Evolutionary conservation across 2,888 invertebrate species (phyloP).

Genomic region (Sycophila texana): DNA sequence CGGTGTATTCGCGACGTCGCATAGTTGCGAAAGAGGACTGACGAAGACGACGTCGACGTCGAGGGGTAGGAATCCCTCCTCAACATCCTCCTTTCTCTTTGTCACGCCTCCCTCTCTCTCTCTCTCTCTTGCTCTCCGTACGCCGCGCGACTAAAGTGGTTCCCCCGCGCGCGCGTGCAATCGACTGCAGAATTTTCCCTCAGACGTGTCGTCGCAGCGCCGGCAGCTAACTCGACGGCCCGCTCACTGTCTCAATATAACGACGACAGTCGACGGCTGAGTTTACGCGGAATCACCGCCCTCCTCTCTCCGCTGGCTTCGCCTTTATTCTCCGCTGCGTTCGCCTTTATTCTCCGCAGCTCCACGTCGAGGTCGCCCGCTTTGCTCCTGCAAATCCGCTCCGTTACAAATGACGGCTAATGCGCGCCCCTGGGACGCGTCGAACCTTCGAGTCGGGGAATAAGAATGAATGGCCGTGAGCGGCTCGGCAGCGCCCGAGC

Average conservation of each 20-base stretch:
- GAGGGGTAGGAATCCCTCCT: constrained; percentile 14
- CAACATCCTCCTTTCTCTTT: constrained; percentile 45
- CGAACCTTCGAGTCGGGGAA: too few species aligned
- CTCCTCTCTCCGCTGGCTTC: too few species aligned
- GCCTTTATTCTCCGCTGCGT: background rate
- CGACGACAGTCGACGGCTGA: background rate
- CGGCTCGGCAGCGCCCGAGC: too few species aligned
- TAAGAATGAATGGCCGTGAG: too few species aligned
- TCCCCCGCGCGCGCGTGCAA: constrained; percentile 9
- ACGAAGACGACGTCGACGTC: constrained; percentile 2
- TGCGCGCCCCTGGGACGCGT: too few species aligned
- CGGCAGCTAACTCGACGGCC: background rate
- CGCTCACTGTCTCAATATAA: constrained; percentile 3
- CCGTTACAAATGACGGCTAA: too few species aligned
- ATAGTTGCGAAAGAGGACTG: constrained; percentile 38
- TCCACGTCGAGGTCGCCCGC: too few species aligned
- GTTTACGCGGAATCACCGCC: background rate
- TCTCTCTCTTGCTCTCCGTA: background rate
- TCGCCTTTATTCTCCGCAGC: background rate
- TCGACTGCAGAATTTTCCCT: constrained; percentile 9
- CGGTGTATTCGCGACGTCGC: constrained; percentile 38
- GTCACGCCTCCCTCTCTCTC: constrained; percentile 7
- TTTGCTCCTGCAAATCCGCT: too few species aligned
- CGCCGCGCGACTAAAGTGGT: constrained; percentile 31
- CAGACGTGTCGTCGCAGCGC: too few species aligned